Conservation (phyloP, 2,113 vertebrate species). For the Melospiza melodia region DNA sequence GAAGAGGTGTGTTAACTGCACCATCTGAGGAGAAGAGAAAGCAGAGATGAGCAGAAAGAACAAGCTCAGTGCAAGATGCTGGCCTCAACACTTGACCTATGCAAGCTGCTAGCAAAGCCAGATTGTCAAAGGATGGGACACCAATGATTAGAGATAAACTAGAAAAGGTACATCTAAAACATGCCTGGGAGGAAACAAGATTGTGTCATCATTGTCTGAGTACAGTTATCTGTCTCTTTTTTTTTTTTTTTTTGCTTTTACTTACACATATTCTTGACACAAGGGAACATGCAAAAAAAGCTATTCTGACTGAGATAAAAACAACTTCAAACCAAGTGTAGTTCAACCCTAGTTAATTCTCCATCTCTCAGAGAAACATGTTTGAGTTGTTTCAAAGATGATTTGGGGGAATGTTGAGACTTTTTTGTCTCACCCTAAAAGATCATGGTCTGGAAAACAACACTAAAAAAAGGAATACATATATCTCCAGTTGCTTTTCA, state of each 20-base stretch:
- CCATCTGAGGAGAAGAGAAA: background rate
- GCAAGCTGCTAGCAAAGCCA: background rate
- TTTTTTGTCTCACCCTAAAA: background rate
- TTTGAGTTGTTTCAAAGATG: background rate
- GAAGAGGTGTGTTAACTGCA: background rate
- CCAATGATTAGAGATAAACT: background rate
- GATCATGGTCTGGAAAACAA: background rate
- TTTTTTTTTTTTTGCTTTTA: background rate
- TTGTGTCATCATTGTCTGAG: background rate
- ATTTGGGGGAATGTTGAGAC: background rate
- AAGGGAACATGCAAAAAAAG: background rate
- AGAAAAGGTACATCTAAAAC: background rate
- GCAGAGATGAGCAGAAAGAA: background rate
- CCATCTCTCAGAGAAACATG: background rate
- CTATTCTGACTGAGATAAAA: background rate
- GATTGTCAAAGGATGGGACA: background rate
- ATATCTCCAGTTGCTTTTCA: background rate
- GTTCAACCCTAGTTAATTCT: background rate
- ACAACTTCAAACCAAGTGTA: background rate
- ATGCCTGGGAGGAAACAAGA: background rate
- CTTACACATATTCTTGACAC: accelerated
- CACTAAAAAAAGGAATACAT: background rate
- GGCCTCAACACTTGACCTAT: background rate
- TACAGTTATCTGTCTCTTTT: background rate
- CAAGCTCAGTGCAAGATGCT: background rate